Conservation (phyloP, 2,113 vertebrate species). For the Gorsachius goisagi region DNA sequence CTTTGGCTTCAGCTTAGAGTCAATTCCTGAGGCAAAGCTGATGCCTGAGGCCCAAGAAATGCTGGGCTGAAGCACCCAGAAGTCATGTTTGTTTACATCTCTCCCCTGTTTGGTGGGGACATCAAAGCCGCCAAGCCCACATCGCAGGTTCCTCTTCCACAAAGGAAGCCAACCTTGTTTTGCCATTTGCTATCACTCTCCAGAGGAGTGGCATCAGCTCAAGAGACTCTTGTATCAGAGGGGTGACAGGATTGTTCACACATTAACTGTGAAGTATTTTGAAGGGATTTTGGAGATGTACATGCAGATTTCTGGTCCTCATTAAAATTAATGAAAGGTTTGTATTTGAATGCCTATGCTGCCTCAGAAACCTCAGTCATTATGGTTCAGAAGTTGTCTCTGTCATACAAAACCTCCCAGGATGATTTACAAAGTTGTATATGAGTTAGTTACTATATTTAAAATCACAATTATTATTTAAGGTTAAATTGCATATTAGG, state of each 20-base stretch:
- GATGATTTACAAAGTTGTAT: background rate
- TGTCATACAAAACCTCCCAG: constrained; percentile 5
- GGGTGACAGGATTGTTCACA: background rate
- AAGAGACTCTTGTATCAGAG: background rate
- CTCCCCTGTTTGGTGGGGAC: background rate
- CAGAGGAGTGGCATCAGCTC: background rate
- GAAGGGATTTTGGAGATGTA: background rate
- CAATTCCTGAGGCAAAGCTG: background rate
- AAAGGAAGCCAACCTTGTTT: background rate
- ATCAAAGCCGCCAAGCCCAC: background rate
- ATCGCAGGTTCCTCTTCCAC: background rate
- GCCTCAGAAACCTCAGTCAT: constrained; percentile 45
- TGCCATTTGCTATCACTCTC: background rate
- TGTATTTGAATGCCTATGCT: background rate
- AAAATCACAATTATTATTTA: background rate
- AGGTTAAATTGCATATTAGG: background rate
- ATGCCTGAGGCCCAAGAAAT: background rate
- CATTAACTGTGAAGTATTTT: background rate
- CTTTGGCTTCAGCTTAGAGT: background rate
- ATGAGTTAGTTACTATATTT: background rate
- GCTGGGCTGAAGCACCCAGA: background rate
- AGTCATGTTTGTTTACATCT: background rate
- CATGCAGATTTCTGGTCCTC: constrained; percentile 5
- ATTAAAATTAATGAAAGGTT: constrained; percentile 62
- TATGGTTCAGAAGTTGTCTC: constrained; percentile 14